These are phyloP conservation scores for Carcina quercana DNA, from an alignment of 2,888 invertebrate genomes.

Conservation along the genomic window DNA sequence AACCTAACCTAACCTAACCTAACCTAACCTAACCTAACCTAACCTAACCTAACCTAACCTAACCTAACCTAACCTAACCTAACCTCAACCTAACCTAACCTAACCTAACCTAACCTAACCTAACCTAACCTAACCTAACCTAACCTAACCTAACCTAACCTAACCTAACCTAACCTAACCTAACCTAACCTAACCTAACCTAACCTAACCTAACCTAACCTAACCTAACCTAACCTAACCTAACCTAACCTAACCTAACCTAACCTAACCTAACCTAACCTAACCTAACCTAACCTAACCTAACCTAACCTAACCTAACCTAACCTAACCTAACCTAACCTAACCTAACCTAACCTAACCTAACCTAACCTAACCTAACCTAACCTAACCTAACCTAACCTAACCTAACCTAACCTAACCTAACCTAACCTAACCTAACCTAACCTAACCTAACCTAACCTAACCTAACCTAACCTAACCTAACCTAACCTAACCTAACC, in stretches of 20 bases:
- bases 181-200: constrained; percentile 19
- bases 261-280: constrained; percentile 20
- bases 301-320: constrained; percentile 21
- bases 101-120: constrained; percentile 13
- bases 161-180: constrained; percentile 14
- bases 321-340: constrained; percentile 21
- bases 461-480: constrained; percentile 13
- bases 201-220: constrained; percentile 23
- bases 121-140: constrained; percentile 12
- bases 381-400: constrained; percentile 15
- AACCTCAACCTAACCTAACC: constrained; percentile 16
- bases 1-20: constrained; percentile 8
- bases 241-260: constrained; percentile 20
- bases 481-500: constrained; percentile 9
- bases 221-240: constrained; percentile 21
- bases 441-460: constrained; percentile 14
- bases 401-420: constrained; percentile 13
- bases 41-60: constrained; percentile 4
- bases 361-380: constrained; percentile 19
- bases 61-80: constrained; percentile 10
- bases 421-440: constrained; percentile 13
- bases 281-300: constrained; percentile 23
- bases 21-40: constrained; percentile 7
- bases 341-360: constrained; percentile 18
- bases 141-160: constrained; percentile 14